These are phyloP conservation scores for Phyllostomus discolor DNA, from an alignment of 2,113 vertebrate genomes.

Conservation along the genomic window DNA sequence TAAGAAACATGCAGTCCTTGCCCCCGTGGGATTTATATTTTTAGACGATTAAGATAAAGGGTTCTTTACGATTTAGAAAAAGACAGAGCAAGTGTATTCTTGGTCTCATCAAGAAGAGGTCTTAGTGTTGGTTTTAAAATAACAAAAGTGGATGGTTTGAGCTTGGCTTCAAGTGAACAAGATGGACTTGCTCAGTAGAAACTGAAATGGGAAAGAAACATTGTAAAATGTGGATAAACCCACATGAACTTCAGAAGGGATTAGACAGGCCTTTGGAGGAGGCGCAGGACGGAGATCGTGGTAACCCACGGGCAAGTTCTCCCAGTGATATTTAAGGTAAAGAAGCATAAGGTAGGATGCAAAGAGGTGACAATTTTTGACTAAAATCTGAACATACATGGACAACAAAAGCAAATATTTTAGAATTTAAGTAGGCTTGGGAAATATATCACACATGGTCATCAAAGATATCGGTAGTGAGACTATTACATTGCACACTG, in stretches of 20 bases:
- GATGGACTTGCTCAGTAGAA: neutral
- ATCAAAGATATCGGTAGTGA: neutral
- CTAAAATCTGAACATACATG: neutral
- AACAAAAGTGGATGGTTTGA: neutral
- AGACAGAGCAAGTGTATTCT: constrained; percentile 6
- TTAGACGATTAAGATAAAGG: constrained; percentile 47
- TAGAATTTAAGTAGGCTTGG: neutral
- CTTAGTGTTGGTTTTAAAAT: neutral
- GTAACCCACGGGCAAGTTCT: neutral
- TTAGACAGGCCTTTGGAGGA: neutral
- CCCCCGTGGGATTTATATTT: constrained; percentile 13
- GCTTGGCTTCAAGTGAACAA: neutral
- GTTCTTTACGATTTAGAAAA: constrained; percentile 32
- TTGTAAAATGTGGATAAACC: neutral
- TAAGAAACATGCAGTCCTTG: constrained; percentile 20
- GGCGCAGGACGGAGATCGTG: neutral
- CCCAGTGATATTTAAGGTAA: neutral
- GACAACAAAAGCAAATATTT: neutral
- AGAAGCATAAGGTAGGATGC: neutral
- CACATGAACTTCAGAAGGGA: neutral
- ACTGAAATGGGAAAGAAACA: neutral
- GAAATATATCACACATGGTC: neutral
- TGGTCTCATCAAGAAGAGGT: neutral
- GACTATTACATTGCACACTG: neutral
- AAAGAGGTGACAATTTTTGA: neutral